Percentiles rank a stretch among this genome's conserved stretches.
phyloP scores from a whole-genome alignment of 2,797 vertebrate genomes.

The Bovichtus variegatus region DNA sequence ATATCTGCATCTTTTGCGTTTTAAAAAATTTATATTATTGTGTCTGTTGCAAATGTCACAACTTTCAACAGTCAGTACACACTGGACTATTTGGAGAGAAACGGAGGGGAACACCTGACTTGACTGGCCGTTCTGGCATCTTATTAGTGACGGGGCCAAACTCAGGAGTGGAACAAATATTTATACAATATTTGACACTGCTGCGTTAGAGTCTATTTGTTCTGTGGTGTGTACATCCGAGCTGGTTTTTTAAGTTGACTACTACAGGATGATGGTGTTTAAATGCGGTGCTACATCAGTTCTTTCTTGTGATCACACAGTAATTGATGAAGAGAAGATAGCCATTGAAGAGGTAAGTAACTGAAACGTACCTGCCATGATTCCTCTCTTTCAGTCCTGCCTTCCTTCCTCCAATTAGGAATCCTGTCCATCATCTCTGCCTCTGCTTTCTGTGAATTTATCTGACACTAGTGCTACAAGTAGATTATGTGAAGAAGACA shows the following conservation, averaged over 20 bases:
- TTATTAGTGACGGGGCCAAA: constrained; percentile 28
- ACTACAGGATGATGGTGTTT: background rate
- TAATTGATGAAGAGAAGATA: background rate
- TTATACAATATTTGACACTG: background rate
- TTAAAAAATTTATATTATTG: too few relatives aligned
- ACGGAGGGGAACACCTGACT: constrained; percentile 1
- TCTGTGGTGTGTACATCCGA: background rate
- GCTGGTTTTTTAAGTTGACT: background rate
- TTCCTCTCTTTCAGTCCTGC: constrained; percentile 13
- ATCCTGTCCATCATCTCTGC: background rate
- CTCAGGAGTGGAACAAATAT: constrained; percentile 7
- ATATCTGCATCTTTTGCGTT: too few relatives aligned
- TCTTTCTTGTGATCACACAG: constrained; percentile 31
- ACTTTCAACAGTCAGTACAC: background rate
- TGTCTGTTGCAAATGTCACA: too few relatives aligned
- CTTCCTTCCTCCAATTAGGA: constrained; percentile 7
- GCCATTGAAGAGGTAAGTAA: constrained; percentile 29
- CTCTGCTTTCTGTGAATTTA: constrained; percentile 14
- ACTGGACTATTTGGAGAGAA: background rate
- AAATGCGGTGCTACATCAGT: background rate
- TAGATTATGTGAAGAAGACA: background rate
- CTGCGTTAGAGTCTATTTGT: background rate
- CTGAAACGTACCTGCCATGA: constrained; percentile 15
- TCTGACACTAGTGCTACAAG: background rate
- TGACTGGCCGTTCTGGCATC: background rate